phyloP scores from a whole-genome alignment of 2,888 invertebrate species.

The Eupithecia pulchellata region DNA sequence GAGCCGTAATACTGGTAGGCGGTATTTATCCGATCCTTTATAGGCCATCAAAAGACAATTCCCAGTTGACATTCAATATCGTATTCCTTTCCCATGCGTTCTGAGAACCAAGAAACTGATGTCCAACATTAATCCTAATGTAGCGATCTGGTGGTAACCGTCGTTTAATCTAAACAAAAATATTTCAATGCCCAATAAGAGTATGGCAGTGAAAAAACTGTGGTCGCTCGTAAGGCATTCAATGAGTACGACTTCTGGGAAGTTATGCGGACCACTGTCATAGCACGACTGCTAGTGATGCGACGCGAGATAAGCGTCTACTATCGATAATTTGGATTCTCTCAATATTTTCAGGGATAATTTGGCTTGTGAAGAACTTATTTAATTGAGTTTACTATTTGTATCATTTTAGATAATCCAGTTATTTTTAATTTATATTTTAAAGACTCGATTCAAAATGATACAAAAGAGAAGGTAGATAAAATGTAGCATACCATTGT shows the following conservation, averaged over 20 bases:
- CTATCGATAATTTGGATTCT: slow-evolving; percentile 40
- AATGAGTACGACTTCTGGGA: slow-evolving; percentile 81
- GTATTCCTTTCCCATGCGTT: slow-evolving; percentile 64
- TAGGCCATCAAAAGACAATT: slow-evolving; percentile 57
- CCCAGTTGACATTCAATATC: slow-evolving; percentile 51
- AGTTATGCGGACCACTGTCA: slow-evolving; percentile 79
- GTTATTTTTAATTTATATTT: background rate
- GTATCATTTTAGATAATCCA: too few relatives aligned
- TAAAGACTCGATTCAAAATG: background rate
- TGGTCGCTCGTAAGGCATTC: slow-evolving; percentile 78
- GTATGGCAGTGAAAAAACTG: slow-evolving; percentile 74
- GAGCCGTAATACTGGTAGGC: slow-evolving; percentile 54
- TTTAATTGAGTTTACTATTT: too few relatives aligned
- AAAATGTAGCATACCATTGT: background rate
- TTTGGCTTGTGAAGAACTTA: too few relatives aligned
- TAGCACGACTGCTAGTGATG: slow-evolving; percentile 78
- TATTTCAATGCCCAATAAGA: slow-evolving; percentile 84
- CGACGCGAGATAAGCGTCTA: slow-evolving; percentile 44
- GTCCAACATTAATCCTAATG: slow-evolving; percentile 84
- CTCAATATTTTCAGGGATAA: background rate
- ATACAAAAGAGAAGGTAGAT: background rate
- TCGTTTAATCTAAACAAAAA: slow-evolving; percentile 84
- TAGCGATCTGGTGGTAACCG: slow-evolving; percentile 75
- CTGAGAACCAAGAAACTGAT: slow-evolving; percentile 68
- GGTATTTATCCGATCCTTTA: slow-evolving; percentile 55